Base-by-base conservation (phyloP, 1,140 invertebrate genomes). In the Drosophila subobscura region DNA sequence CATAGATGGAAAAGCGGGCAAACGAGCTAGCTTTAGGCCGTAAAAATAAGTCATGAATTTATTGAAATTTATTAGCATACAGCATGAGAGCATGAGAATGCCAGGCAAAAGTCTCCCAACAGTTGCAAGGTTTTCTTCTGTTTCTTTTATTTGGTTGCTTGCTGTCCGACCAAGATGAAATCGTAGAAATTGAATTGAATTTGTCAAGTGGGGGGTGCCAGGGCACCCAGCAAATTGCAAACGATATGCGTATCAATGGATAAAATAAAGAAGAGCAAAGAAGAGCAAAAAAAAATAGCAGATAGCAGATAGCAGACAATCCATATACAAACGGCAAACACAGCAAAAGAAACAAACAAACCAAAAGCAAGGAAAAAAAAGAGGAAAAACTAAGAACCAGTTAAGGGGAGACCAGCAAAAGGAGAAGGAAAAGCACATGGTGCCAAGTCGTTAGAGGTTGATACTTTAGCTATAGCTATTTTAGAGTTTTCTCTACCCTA, bases 141-240 rank as follows among this genome's bases (percentile, higher is more conserved):
- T 57, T 61, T 33, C 25, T 70, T 44, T 53, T 49, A 51, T 40
- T 71, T 20, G 46, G 37, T 72, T 79, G 74, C 37, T 51, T 66
- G 57, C 65, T 66, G 40, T 81, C 73, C 73, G 80, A 51, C 52
- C 67, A 68, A 86, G 83, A 86, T 83, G 78, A 86, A 86, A 86
- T 88, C 83, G 71, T 88, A 83, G 78, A 86, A 86, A 83, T 86
- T 86, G 74, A 86, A 86, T 86, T 54, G 67, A 84, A 84, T 66
- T 75, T 71, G 44, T 47, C 33, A 7, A 40, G 33, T 5, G 29
- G 46, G 12, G 25, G 23, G 49, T 6, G 55, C 3, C 8, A 33
- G 14, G 29, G 40, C 2, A 12, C 7, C 8, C 4, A 37, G 46
- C 65, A 76, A 84, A 79, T 73, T 64, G 61, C 73, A 77, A 85